A percentile compares a stretch with the other conserved stretches of the same genome.
Conservation (phyloP, 2,888 invertebrate species). For the Coelopa pilipes region DNA sequence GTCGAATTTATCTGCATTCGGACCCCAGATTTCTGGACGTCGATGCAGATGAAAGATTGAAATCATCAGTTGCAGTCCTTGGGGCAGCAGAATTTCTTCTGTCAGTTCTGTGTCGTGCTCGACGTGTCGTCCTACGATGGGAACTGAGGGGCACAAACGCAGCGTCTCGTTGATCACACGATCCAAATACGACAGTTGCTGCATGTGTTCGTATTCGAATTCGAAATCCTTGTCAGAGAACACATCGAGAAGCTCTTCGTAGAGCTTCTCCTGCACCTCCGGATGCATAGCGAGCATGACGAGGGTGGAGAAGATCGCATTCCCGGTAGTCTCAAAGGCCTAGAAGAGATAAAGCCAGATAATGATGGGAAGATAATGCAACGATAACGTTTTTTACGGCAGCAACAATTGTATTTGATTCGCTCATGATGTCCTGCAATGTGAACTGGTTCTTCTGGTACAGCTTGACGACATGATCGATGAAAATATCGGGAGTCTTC, state of each 20-base stretch:
- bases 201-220: constrained; percentile 42
- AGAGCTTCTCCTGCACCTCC: constrained; percentile 43
- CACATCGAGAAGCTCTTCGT: constrained; percentile 41
- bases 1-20: constrained; percentile 47
- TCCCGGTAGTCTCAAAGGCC: constrained; percentile 49
- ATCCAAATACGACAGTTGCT: constrained; percentile 49
- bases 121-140: constrained; percentile 47
- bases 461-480: constrained; percentile 47
- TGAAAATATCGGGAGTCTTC: constrained; percentile 46
- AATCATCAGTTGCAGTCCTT: constrained; percentile 42
- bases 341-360: constrained; percentile 1
- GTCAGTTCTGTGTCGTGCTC: constrained; percentile 40
- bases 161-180: constrained; percentile 51
- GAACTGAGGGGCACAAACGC: constrained; percentile 48
- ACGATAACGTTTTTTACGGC: constrained; percentile 41
- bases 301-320: constrained; percentile 39
- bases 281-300: constrained; percentile 48
- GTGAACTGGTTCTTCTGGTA: constrained; percentile 43
- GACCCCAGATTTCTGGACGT: constrained; percentile 48
- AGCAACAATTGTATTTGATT: constrained; percentile 46
- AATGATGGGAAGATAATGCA: background rate
- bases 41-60: constrained; percentile 49
- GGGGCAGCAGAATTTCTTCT: constrained; percentile 44
- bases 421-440: constrained; percentile 44
- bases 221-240: constrained; percentile 44